Base-by-base conservation (phyloP, 1,140 invertebrate genomes). In the Plodia interpunctella region DNA sequence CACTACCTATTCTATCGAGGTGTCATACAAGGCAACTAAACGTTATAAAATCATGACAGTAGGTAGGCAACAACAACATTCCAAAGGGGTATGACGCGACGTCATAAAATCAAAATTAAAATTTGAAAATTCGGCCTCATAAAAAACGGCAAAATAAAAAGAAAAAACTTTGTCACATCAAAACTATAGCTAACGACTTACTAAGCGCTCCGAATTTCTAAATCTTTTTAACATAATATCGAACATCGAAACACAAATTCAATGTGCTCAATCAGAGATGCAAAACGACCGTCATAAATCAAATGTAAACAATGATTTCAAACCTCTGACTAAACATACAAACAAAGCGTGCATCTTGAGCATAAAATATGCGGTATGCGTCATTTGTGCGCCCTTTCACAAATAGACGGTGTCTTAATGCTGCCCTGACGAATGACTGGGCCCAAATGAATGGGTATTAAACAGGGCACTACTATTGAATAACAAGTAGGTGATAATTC, bases 381-480 rank as follows among this genome's bases (percentile, higher is more conserved):
- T 60, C 59, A 60, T 60, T 60, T 60, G 44, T 51, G 56, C 25
- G 56, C 56, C 49, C 20, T 53, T 53, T 53, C 10, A 28, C 38
- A 15, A 44, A 44, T 44, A 44, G 51, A 25, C 51, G 51, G 49
- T 58, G 65, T 63, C 65, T 66, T 66, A 66, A 66, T 60, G 65
- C 56, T 35, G 58, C 32, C 50, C 54, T 63, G 65, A 66, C 65
- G 58, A 63, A 66, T 57, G 60, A 60, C 55, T 50, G 38, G 38
- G 11, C 38, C n/a, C 19, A 53, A 66, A 66, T 66, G 65, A 66
- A 63, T 52, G 59, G 55, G 50, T 55, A 63, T 66, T 66, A 66
- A 57, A 55, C 9, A 18, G 15, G 9, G 18, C 0, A 44, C 55
- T 30, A 49, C 44, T 19, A 57, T n/a, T 57, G 19, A 5, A 15